A percentile compares a stretch with the other conserved stretches of the same genome.
phyloP scores from a whole-genome alignment of 2,113 vertebrate genomes.

The Phaethon lepturus region DNA sequence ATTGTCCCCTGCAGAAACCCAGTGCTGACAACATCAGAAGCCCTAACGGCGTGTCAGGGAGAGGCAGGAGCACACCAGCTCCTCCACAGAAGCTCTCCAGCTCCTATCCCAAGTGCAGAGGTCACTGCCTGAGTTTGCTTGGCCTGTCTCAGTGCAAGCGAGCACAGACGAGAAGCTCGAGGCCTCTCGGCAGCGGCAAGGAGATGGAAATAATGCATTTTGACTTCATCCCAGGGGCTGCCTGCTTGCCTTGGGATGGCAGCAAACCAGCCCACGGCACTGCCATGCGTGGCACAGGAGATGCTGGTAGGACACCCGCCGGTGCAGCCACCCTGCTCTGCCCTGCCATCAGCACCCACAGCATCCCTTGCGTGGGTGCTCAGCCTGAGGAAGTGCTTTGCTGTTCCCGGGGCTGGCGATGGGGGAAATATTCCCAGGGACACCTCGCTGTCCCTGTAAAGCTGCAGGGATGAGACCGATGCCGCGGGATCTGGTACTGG shows the following conservation, averaged over 20 bases:
- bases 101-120: not conserved
- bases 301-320: not conserved
- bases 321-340: not conserved
- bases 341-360: not conserved
- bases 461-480: not conserved
- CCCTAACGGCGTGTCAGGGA: not conserved
- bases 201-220: slow-evolving; percentile 8
- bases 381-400: not conserved
- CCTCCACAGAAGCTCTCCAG: not conserved
- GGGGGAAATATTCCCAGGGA: not conserved
- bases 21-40: fast-evolving
- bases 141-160: not conserved
- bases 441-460: not conserved
- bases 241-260: not conserved
- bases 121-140: not conserved
- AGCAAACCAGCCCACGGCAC: not conserved
- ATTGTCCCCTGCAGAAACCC: not conserved
- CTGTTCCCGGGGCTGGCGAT: not conserved
- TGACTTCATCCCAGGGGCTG: not conserved
- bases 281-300: not conserved
- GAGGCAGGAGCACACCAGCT: not conserved
- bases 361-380: not conserved
- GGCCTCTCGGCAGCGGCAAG: not conserved
- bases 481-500: not conserved
- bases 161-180: not conserved